Base-by-base conservation (phyloP, 2,113 vertebrate genomes). In the Rallus limicola region DNA sequence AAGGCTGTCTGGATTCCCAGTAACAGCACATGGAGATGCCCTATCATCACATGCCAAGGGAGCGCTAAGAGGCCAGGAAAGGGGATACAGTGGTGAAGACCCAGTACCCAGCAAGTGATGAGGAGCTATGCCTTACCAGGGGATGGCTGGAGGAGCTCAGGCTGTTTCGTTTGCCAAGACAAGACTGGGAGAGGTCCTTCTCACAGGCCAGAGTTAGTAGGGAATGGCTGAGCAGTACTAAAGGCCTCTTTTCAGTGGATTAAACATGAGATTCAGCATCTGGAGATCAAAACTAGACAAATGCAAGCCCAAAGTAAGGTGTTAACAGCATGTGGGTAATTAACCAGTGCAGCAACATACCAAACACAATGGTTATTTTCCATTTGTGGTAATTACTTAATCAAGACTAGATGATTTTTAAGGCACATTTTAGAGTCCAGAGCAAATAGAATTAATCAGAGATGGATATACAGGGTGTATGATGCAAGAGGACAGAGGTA, bases 381-480 rank as follows among this genome's bases (percentile, higher is more conserved):
- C 86, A 94, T 95, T 86, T 86, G 60, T 67, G 81, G 52, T 88
- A 94, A 93, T 84, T 60, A 77, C 72, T 94, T 86, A 78, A 92
- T 92, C 71, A 86, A 94, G 83, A 75, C 56, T 86, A 88, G 64
- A 93, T 92, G 60, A 24, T 89, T 90, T 75, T 87, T 9, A 90
- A 63, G 48, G 71, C 42, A 87, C 2, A 4, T 36, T 87, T 80
- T 53, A 68, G 53, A 90, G 84, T 75, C 74, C 78, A 68, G 69
- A 87, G 58, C 56, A 82, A 93, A 80, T 19, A 16, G 79, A 94
- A 94, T 40, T n/a, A 84, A 93, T 86, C 10, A 67, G 60, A 76
- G 5, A 46, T 56, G 79, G 56, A 70, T 81, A 74, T 78, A 86
- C 13, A 36, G 40, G 40, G 15, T 86, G 10, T 12, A 34, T 71